Base-by-base conservation (phyloP, 1,140 invertebrate genomes). In the Matsumurasca onukii region DNA sequence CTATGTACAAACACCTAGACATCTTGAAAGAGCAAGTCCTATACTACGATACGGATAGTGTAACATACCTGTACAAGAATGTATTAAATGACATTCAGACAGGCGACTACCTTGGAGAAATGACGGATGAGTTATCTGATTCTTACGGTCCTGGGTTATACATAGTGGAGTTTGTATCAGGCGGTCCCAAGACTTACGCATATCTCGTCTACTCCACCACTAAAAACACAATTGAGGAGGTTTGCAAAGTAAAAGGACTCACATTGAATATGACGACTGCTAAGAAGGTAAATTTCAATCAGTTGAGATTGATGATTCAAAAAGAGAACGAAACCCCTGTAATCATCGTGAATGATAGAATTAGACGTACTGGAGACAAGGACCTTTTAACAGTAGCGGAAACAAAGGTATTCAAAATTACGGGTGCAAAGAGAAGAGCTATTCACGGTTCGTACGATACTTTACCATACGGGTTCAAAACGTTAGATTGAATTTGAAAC, bases 11-110 rank as follows among this genome's bases (percentile, higher is more conserved):
- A 17, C 75, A 76, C 61, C 64, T 82, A 15, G 73, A 80, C 72
- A 66, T 71, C 31, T 52, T 82, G 15, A 73, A 70, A 24, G 39
- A 72, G 1, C 55, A 74, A 31, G 76, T 76, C 2, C 63, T 81
- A 1, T 82, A 82, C 69, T 77, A 72, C 29, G 81, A 82, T 69
- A 83, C 80, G 1, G 81, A 82, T 71, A 72, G 67, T 25, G 57
- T 77, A 20, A 74, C 78, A 49, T 79, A 75, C 51, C 27, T 74
- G 1, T 63, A 70, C 15, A 70, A 34, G n/a, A 3, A 5, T 2
- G 69, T 49, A 15, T 51, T 69, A 30, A 69, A 71, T 31, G 64
- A 73, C 31, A 64, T 71, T 30, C 69, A 69, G 0, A 69, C 70
- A 12, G 76, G 77, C 20, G 59, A 66, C 29, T 76, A 73, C 71